A percentile compares a stretch with the other conserved stretches of the same genome.
Conservation (phyloP, 2,113 vertebrate species). For the Eurypyga helias region DNA sequence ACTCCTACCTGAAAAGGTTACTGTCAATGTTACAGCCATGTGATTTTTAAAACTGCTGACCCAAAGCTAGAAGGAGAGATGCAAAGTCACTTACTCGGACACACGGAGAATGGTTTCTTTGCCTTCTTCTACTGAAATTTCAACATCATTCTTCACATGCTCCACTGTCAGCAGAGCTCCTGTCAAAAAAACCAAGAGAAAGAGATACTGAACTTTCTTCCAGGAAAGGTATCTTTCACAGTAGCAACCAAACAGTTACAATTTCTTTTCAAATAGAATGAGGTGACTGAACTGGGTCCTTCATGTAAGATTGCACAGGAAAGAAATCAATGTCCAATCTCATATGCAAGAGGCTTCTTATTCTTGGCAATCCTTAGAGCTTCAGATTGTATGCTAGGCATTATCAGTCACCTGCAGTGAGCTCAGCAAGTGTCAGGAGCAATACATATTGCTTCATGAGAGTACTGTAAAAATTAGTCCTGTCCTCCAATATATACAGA, state of each 20-base stretch:
- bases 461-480: not conserved
- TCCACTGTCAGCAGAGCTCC: conserved; percentile 89
- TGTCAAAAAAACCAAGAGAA: conserved; percentile 59
- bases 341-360: not conserved
- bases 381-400: no score
- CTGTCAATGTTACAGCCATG: conserved; percentile 1
- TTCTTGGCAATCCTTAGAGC: not conserved
- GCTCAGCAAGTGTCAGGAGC: not conserved
- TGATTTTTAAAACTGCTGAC: conserved; percentile 54
- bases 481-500: not conserved
- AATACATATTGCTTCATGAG: not conserved
- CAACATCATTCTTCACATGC: conserved; percentile 86
- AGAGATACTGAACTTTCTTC: conserved; percentile 8
- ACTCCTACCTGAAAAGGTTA: conserved; percentile 20
- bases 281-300: not conserved
- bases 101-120: conserved; percentile 89
- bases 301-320: not conserved
- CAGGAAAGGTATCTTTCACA: not conserved
- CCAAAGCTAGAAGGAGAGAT: conserved; percentile 35
- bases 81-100: conserved; percentile 88
- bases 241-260: not conserved
- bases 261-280: not conserved
- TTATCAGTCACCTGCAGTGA: not conserved
- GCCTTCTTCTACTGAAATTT: conserved; percentile 89
- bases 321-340: conserved; percentile 3